Conservation (phyloP, 2,888 invertebrate genomes). For the Iselma pallidipennis region DNA sequence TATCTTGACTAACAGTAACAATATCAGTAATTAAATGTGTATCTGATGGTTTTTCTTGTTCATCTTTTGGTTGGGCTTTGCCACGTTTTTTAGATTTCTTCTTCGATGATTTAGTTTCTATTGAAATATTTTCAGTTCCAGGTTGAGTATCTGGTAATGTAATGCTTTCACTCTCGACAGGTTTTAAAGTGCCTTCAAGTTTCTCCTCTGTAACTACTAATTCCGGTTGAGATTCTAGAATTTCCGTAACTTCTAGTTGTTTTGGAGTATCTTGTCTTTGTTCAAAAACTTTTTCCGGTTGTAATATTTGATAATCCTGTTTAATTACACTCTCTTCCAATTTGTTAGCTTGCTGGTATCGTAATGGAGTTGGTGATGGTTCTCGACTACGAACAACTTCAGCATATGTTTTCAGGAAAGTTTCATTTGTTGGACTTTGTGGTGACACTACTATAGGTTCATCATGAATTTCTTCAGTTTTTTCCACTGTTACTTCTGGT, state of each 20-base stretch:
- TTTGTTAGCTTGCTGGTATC: background rate
- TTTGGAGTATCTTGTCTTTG: background rate
- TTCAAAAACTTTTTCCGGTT: no score
- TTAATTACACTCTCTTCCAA: background rate
- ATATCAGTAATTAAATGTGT: no score
- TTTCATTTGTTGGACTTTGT: background rate
- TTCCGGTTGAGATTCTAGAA: no score
- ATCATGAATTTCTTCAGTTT: background rate
- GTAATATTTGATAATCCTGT: no score
- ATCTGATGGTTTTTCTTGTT: background rate
- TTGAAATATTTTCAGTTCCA: background rate
- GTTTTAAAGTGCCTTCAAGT: background rate
- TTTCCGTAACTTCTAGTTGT: no score
- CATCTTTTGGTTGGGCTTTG: background rate
- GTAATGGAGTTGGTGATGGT: background rate
- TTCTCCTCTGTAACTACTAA: no score
- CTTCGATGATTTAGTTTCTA: background rate
- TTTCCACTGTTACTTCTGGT: background rate
- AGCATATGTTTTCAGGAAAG: background rate
- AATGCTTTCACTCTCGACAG: background rate
- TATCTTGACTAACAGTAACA: background rate
- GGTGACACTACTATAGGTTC: background rate
- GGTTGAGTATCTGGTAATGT: background rate
- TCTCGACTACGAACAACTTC: background rate
- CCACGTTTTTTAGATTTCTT: background rate